Base-by-base conservation (phyloP, 2,888 invertebrate genomes). In the Graphium colonna region DNA sequence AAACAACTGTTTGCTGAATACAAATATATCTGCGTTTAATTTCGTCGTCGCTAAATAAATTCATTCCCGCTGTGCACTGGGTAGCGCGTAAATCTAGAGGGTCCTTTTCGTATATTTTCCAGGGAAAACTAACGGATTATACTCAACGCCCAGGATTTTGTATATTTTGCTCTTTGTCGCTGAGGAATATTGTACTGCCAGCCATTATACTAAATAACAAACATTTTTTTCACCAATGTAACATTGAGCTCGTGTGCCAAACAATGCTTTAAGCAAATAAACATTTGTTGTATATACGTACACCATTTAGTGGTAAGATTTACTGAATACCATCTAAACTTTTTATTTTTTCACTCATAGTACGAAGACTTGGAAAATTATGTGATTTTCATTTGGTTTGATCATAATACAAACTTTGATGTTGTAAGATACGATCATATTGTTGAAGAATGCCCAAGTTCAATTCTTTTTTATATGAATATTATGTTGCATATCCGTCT, bases 21-120 rank as follows among this genome's bases (percentile, higher is more conserved):
- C 65, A 71, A 77, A 73, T 73, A 68, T 72, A 75, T 73, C 70
- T 71, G 64, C 68, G 65, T 69, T 74, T 73, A 75, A 77, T 78
- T 79, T 77, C 58, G 66, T 62, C 63, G 64, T 58, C 64, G 67
- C 66, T 69, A 73, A 75, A 79, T 77, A 77, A 77, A 77, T 78
- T 79, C 69, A 76, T 78, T 77, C 65, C 62, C 67, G 59, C 66
- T 63, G 67, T 68, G 70, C 69, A 66, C 60, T 61, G 63, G 63
- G 64, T 55, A 62, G 61, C 67, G 67, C 68, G 73, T 77, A 75
- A 75, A 74, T 75, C 69, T 76, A 68, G 65, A 73, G 71, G 69
- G 73, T 74, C 64, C 71, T 75, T 75, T 75, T 73, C 68, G 70
- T 76, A 69, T 65, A 71, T 53, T 82, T 73, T 74, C 68, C 71